A percentile compares a stretch with the other conserved stretches of the same genome.
Conservation (phyloP, 2,797 vertebrate genomes). For the Pseudochromis fuscus region DNA sequence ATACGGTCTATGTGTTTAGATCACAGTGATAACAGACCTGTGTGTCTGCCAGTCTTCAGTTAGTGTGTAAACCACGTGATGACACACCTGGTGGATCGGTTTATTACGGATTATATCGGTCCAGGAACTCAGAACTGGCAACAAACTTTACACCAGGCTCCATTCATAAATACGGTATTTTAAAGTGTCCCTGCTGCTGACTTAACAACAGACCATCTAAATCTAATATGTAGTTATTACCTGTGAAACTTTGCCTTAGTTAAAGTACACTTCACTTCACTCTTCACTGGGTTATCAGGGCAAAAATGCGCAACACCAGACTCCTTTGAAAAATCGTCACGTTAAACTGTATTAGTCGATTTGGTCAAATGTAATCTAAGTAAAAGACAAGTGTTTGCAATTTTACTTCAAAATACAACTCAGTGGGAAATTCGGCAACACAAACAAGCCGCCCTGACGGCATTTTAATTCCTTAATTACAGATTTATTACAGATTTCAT, state of each 20-base stretch:
- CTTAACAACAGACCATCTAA: no score
- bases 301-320: neutral
- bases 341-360: neutral
- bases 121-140: no score
- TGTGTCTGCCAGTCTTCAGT: accelerated
- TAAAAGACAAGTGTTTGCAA: neutral
- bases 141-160: neutral
- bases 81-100: no score
- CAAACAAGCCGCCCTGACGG: no score
- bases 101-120: no score
- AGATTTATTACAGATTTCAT: no score
- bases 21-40: no score
- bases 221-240: no score
- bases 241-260: neutral
- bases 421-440: no score
- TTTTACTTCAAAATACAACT: neutral
- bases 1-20: no score
- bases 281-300: no score
- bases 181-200: neutral
- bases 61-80: neutral
- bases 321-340: neutral
- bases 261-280: neutral
- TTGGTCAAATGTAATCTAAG: neutral
- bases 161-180: neutral
- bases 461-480: no score